Percentiles rank a stretch among this genome's conserved stretches.
phyloP scores from a whole-genome alignment of 1,140 invertebrate species.

The Trichogramma pretiosum region DNA sequence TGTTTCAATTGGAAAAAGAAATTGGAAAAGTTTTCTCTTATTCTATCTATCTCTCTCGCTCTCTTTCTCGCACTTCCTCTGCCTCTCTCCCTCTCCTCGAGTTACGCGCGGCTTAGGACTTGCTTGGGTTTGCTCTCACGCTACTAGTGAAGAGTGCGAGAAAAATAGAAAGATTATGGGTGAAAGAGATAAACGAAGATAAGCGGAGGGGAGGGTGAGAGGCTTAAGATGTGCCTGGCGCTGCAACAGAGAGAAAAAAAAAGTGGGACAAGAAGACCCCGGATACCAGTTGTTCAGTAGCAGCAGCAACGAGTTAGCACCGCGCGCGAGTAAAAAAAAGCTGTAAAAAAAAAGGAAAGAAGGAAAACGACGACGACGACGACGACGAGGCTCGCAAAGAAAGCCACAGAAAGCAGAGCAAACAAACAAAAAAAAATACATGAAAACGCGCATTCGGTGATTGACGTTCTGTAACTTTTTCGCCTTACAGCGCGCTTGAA shows the following conservation, averaged over 20 bases:
- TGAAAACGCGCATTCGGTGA: no score
- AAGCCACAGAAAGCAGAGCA: no score
- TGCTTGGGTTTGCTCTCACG: background rate
- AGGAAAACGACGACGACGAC: no score
- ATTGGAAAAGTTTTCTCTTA: slow-evolving; percentile 28
- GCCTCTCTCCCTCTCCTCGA: no score
- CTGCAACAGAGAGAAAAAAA: background rate
- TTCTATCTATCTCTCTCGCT: background rate
- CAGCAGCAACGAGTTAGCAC: background rate
- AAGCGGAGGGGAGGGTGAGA: background rate
- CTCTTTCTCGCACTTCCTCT: background rate
- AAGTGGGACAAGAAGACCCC: background rate
- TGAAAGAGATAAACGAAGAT: slow-evolving; percentile 14
- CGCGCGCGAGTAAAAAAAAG: background rate
- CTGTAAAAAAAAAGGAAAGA: background rate
- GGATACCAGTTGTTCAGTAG: background rate
- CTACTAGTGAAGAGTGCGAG: slow-evolving; percentile 5
- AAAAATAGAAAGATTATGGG: slow-evolving; percentile 17
- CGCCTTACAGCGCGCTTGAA: no score
- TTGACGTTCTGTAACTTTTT: no score
- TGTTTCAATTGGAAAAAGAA: slow-evolving; percentile 22
- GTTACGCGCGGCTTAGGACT: background rate
- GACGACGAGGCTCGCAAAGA: no score
- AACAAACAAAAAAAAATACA: no score
- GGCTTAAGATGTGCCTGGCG: background rate